Base-by-base conservation (phyloP, 2,113 vertebrate species). In the Gobius niger region DNA sequence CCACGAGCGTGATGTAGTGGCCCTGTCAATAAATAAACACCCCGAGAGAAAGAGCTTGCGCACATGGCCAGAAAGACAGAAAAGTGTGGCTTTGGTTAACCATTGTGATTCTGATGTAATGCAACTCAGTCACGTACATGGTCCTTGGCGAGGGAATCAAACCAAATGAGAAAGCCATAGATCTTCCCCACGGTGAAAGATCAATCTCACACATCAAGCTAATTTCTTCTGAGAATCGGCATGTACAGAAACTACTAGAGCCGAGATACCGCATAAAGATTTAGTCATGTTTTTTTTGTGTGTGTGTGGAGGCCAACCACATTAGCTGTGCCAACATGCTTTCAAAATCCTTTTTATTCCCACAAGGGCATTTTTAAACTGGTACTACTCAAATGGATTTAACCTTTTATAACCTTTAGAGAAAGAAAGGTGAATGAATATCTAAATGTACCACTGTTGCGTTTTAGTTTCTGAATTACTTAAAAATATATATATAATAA, bases 101-200 rank as follows among this genome's bases (percentile, higher is more conserved):
- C 73, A 46, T 15, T 10, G 15, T 47, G 14, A 50, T 1, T 70
- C 13, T 77, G 75, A 84, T 85, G 56, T 81, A 78, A 78, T 72
- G 66, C 70, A 81, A 76, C 59, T 67, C 5, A 59, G 12, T 4
- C 54, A 24, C 52, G 9, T 24, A 2, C 9, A 14, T 63, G 41
- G n/a, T 5, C 34, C 19, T 59, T 44, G 40, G 8, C 4, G 14
- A 10, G 8, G 14, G 41, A 57, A n/a, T 42, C 57, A 60, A 60
- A 59, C 4, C 4, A 42, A 57, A 40, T 6, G 9, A n/a, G 14
- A 42, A 60, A 44, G 8, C 44, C 60, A 44, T 44, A 5, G 4
- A 42, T 15, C n/a, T 41, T 62, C 59, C 19, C 44, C 18, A 47
- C 46, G 12, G 1, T 63, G 44, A 63, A 63, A 63, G 18, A 47